phyloP scores from a whole-genome alignment of 2,797 vertebrate genomes.

The Schizopygopsis pylzovi region DNA sequence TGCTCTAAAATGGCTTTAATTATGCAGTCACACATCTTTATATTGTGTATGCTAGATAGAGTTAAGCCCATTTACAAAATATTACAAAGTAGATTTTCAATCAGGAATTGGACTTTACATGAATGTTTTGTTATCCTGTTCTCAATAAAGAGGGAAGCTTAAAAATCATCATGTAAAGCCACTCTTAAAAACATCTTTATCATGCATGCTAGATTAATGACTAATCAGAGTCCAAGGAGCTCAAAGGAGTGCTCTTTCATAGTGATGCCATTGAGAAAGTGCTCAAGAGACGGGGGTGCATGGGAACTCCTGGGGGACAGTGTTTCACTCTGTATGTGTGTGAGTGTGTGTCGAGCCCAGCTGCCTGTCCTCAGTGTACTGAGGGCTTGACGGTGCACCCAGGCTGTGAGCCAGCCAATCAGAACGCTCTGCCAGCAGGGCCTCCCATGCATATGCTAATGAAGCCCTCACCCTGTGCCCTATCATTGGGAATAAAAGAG shows the following conservation, averaged over 20 bases:
- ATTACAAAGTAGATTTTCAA: neutral
- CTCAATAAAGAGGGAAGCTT: neutral
- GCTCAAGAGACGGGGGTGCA: constrained; percentile 67
- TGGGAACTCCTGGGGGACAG: constrained; percentile 75
- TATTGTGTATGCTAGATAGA: neutral
- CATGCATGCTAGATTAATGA: constrained; percentile 42
- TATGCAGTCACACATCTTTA: neutral
- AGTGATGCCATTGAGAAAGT: constrained; percentile 72
- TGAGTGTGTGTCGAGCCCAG: constrained; percentile 63
- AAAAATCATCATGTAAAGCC: neutral
- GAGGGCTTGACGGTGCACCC: constrained; percentile 47
- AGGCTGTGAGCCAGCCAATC: constrained; percentile 64
- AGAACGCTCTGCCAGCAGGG: constrained; percentile 51
- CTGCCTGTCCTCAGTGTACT: constrained; percentile 67
- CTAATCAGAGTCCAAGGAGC: constrained; percentile 60
- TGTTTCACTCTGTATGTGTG: constrained; percentile 76
- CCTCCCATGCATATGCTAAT: constrained; percentile 78
- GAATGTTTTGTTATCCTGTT: neutral
- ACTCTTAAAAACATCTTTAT: constrained; percentile 19
- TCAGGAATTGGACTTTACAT: neutral
- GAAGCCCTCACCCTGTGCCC: constrained; percentile 60
- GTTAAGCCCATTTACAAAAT: neutral
- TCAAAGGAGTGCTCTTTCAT: constrained; percentile 65
- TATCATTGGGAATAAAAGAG: constrained; percentile 56
- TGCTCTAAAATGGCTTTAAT: constrained; percentile 5